phyloP scores from a whole-genome alignment of 1,140 invertebrate genomes.

The Hycleus cichorii region DNA sequence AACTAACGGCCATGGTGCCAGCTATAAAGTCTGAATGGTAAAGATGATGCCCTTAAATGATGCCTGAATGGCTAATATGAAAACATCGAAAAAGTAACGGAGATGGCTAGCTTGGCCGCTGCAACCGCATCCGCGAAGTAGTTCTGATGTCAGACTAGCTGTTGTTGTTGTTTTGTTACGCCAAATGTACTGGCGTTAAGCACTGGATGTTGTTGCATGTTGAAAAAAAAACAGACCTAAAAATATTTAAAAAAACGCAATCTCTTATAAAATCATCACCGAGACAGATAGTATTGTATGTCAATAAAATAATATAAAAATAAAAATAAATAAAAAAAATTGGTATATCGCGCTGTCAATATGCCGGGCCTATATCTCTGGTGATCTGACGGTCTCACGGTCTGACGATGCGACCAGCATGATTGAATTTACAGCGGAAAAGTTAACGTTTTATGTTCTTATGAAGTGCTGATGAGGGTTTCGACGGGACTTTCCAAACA shows the following conservation, averaged over 20 bases:
- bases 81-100: conserved; percentile 11
- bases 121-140: conserved; percentile 15
- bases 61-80: background rate
- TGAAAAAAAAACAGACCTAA: background rate
- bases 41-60: conserved; percentile 11
- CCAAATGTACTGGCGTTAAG: conserved; percentile 13
- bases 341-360: conserved; percentile 2
- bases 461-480: conserved; percentile 92
- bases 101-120: conserved; percentile 25
- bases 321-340: too few species aligned
- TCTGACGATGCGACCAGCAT: conserved; percentile 16
- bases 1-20: conserved; percentile 9
- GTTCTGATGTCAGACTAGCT: conserved; percentile 10
- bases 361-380: conserved; percentile 6
- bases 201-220: conserved; percentile 28
- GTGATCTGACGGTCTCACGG: conserved; percentile 6
- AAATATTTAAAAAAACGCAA: background rate
- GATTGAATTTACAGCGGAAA: conserved; percentile 18
- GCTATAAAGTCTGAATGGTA: conserved; percentile 13
- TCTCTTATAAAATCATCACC: conserved; percentile 1
- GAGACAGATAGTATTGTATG: background rate
- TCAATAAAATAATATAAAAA: too few species aligned
- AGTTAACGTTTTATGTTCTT: conserved; percentile 39
- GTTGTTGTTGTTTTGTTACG: conserved; percentile 8
- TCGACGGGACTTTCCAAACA: conserved; percentile 95